phyloP scores from a whole-genome alignment of 2,888 invertebrate species.

The Sminthurinus aureus region DNA sequence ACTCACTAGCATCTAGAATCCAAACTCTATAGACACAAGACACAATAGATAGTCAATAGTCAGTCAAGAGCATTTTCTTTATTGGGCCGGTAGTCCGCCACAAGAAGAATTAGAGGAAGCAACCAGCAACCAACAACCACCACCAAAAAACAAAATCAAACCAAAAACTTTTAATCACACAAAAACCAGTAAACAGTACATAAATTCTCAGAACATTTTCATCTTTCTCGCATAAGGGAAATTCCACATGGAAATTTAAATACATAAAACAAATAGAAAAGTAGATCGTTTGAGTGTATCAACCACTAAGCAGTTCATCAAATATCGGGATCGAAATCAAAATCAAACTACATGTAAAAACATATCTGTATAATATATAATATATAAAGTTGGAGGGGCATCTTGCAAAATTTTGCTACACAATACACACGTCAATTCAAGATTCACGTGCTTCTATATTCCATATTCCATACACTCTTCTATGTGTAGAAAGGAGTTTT shows the following conservation, averaged over 20 bases:
- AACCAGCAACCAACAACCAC: too few species aligned
- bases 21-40: too few species aligned
- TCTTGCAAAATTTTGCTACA: not conserved
- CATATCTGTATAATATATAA: not conserved
- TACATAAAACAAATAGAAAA: too few species aligned
- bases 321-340: not conserved
- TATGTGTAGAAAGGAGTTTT: not conserved
- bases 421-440: not conserved
- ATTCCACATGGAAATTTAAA: too few species aligned
- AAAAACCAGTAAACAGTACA: not conserved
- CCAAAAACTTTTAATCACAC: too few species aligned
- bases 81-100: not conserved
- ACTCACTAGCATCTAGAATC: too few species aligned
- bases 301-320: not conserved
- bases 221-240: not conserved
- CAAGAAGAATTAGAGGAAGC: too few species aligned
- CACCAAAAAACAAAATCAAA: not conserved
- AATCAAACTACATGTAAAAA: not conserved
- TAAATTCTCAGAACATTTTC: not conserved
- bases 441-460: not conserved
- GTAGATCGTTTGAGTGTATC: too few species aligned
- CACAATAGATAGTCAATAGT: constrained; percentile 9
- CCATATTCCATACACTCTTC: not conserved
- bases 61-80: constrained; percentile 15
- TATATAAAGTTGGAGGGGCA: not conserved